phyloP scores from a whole-genome alignment of 1,140 invertebrate genomes.

The Cyrtorhinus lividipennis region DNA sequence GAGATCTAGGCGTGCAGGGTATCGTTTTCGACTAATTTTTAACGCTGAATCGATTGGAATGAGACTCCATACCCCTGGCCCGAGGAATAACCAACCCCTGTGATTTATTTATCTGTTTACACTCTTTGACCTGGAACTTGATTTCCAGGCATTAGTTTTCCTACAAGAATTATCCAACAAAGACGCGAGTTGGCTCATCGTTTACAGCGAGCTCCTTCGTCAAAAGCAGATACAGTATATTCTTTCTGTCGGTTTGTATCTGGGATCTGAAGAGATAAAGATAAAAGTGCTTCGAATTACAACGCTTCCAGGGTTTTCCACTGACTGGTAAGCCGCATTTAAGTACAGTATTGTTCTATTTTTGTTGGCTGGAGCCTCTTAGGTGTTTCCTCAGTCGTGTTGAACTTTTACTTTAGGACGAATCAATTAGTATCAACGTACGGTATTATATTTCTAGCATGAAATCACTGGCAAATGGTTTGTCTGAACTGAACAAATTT shows the following conservation, averaged over 20 bases:
- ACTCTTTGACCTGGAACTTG: no score
- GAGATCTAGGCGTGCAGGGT: no score
- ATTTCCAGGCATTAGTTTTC: slow-evolving; percentile 22
- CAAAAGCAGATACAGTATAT: slow-evolving; percentile 36
- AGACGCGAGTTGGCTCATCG: slow-evolving; percentile 32
- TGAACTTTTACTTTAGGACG: no score
- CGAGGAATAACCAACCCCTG: no score
- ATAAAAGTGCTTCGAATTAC: slow-evolving; percentile 34
- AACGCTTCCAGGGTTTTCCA: slow-evolving; percentile 32
- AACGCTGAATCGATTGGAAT: no score
- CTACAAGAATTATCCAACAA: slow-evolving; percentile 32
- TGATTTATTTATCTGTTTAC: no score
- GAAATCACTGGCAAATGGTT: slow-evolving; percentile 30
- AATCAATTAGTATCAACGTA: no score
- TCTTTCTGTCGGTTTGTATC: slow-evolving; percentile 36
- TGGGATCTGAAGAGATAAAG: slow-evolving; percentile 33
- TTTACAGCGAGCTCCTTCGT: slow-evolving; percentile 33
- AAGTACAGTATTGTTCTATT: not conserved
- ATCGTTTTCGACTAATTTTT: no score
- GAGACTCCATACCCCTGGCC: no score
- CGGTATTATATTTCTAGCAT: slow-evolving; percentile 30
- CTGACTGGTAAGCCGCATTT: slow-evolving; percentile 28
- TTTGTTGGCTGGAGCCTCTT: not conserved
- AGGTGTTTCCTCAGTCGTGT: not conserved
- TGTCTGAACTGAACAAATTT: slow-evolving; percentile 34